Percentiles rank a stretch among this genome's conserved stretches.
phyloP scores from a whole-genome alignment of 2,888 invertebrate species.

The Venustoraphidia nigricollis region DNA sequence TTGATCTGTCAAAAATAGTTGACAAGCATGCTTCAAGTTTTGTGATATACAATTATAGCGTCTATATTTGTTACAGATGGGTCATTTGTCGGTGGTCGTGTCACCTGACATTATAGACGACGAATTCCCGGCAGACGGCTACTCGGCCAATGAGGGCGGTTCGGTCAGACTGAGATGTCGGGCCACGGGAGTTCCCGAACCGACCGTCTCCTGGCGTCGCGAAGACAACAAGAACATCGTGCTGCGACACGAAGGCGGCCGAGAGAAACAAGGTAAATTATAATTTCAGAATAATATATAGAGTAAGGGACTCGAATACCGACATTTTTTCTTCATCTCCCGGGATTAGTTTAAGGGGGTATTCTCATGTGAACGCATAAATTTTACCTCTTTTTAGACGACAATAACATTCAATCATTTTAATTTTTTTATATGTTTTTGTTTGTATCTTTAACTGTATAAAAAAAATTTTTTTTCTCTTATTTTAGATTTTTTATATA shows the following conservation, averaged over 20 bases:
- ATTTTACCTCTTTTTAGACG: too few species aligned
- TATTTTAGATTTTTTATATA: too few species aligned
- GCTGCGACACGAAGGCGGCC: conserved; percentile 52
- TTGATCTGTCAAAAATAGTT: too few species aligned
- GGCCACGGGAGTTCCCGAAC: conserved; percentile 69
- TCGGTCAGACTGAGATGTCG: conserved; percentile 59
- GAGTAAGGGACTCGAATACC: too few species aligned
- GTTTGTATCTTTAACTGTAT: too few species aligned
- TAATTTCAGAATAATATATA: neutral
- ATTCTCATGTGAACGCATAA: too few species aligned
- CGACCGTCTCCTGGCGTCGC: conserved; percentile 64
- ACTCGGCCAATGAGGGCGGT: conserved; percentile 67
- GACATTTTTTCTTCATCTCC: too few species aligned
- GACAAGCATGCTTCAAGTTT: too few species aligned
- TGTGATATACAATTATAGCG: neutral
- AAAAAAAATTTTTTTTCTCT: too few species aligned
- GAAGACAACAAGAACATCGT: conserved; percentile 65
- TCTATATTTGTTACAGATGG: conserved; percentile 45
- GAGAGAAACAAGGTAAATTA: conserved; percentile 53
- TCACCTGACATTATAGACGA: conserved; percentile 77
- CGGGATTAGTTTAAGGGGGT: too few species aligned
- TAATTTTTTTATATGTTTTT: too few species aligned
- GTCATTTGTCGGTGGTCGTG: conserved; percentile 71
- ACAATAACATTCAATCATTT: too few species aligned
- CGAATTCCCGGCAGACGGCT: conserved; percentile 51